Conservation (phyloP, 1,140 invertebrate genomes). For the Drosophila gunungcola region DNA sequence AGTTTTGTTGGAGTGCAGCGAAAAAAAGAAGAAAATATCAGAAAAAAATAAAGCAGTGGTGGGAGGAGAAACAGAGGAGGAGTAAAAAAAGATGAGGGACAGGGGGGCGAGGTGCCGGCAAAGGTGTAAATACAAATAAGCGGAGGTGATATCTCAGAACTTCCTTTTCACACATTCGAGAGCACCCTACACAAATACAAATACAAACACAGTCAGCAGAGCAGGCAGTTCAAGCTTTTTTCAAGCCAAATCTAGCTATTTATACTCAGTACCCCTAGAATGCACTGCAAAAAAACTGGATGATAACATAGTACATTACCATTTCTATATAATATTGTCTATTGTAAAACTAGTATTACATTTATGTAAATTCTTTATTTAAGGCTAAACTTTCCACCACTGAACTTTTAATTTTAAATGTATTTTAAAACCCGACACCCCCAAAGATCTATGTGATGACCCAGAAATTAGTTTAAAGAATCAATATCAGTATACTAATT, state of each 20-base stretch:
- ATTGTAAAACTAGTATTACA: too few species aligned
- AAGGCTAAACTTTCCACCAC: too few species aligned
- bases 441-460: too few species aligned
- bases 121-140: constrained; percentile 83
- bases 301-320: too few species aligned
- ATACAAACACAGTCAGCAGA: constrained; percentile 32
- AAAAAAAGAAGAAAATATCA: constrained; percentile 11
- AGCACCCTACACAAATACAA: constrained; percentile 76
- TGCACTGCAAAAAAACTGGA: too few species aligned
- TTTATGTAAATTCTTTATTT: too few species aligned
- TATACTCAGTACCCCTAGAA: background rate
- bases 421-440: too few species aligned
- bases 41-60: background rate
- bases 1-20: constrained; percentile 40
- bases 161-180: constrained; percentile 81
- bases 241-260: background rate
- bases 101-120: constrained; percentile 38
- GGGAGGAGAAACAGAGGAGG: constrained; percentile 21
- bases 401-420: too few species aligned
- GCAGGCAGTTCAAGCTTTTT: background rate
- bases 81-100: constrained; percentile 8
- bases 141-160: constrained; percentile 82
- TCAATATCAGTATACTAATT: too few species aligned
- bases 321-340: too few species aligned
- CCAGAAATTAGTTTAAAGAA: too few species aligned